phyloP scores from a whole-genome alignment of 2,888 invertebrate genomes.

The Netelia virgata region DNA sequence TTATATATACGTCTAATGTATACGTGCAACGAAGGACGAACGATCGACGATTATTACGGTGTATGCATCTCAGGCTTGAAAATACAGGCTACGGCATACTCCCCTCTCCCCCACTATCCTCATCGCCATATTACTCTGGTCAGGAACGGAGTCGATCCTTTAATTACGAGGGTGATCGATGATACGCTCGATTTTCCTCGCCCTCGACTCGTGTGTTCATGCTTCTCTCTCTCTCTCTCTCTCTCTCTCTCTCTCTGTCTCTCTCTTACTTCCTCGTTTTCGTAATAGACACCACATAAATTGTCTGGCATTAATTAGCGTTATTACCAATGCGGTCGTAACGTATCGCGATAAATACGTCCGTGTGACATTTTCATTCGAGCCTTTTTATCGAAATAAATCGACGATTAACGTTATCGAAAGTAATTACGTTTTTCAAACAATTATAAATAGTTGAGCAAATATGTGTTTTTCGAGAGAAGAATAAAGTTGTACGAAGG shows the following conservation, averaged over 20 bases:
- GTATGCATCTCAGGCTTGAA: constrained; percentile 35
- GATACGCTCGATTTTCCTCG: constrained; percentile 43
- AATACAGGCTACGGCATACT: constrained; percentile 25
- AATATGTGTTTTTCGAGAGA: no score
- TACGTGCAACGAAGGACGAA: constrained; percentile 14
- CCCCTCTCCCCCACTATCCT: constrained; percentile 2
- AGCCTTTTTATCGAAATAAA: neutral
- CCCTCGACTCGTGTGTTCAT: neutral
- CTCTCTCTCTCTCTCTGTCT: neutral
- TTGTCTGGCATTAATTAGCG: constrained; percentile 32
- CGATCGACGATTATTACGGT: constrained; percentile 62
- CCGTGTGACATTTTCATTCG: neutral
- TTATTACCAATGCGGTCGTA: constrained; percentile 33
- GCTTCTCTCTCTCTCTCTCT: neutral
- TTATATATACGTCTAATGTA: constrained; percentile 6
- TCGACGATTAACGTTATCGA: neutral
- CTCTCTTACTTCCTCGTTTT: neutral
- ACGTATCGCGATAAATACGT: constrained; percentile 15
- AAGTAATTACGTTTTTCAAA: no score
- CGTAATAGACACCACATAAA: constrained; percentile 41
- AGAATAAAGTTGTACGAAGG: no score
- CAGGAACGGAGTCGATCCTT: constrained; percentile 54
- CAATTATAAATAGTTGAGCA: no score
- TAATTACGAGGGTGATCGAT: constrained; percentile 69
- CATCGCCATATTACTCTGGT: constrained; percentile 25